Evolutionary conservation across 30 jellyfish, hydroid and myxozoan species (phyloP).

Genomic region (Hydra vulgaris): DNA sequence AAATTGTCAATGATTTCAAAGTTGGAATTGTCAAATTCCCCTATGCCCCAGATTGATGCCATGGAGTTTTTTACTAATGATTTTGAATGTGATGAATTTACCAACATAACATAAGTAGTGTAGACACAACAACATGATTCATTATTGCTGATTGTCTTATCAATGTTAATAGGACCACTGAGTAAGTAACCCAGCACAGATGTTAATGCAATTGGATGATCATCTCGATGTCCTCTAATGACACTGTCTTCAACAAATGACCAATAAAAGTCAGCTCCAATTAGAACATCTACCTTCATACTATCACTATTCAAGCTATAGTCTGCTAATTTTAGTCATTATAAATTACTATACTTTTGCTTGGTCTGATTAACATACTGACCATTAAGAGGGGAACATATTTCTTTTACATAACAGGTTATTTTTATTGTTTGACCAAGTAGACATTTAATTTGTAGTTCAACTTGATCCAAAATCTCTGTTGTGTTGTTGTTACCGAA

Average conservation of each 20-base stretch:
- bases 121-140: not conserved
- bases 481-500: not conserved
- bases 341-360: not conserved
- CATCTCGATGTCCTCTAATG: slow-evolving; percentile 4
- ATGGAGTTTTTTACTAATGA: not conserved
- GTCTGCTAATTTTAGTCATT: not conserved
- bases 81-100: not conserved
- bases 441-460: not conserved
- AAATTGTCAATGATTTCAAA: not conserved
- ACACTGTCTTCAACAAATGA: slow-evolving; percentile 12
- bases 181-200: slow-evolving; percentile 19
- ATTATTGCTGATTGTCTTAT: not conserved
- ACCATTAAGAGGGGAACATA: slow-evolving; percentile 2
- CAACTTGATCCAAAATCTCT: not conserved
- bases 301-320: not conserved
- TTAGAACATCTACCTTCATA: slow-evolving; percentile 1
- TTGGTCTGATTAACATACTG: not conserved
- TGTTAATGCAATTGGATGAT: slow-evolving; percentile 24
- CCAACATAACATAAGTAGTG: not conserved
- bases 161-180: slow-evolving; percentile 4
- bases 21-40: not conserved
- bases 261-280: slow-evolving; percentile 28
- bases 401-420: slow-evolving; percentile 6
- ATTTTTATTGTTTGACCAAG: not conserved
- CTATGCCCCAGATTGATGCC: not conserved